Base-by-base conservation (phyloP, 2,888 invertebrate species). In the Nomada ruficornis region DNA sequence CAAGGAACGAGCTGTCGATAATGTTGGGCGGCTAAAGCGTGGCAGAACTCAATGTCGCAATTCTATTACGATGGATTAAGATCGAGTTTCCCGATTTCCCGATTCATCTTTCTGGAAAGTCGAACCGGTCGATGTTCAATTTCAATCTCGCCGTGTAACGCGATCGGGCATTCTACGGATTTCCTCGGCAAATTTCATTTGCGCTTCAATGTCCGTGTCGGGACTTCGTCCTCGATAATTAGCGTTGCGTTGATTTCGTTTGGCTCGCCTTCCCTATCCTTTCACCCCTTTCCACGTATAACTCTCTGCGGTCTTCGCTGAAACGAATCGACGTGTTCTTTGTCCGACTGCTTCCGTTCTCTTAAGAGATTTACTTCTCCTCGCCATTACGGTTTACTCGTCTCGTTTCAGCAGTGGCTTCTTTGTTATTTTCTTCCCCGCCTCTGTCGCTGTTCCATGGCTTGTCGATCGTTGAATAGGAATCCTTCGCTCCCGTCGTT, bases 401-500 rank as follows among this genome's bases (percentile, higher is more conserved):
- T 52, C 36, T 62, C 54, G 15, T 26, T 20, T 18, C n/a, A 26
- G 15, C 42, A 29, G 20, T 63, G 15, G 42, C n/a, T 26, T 20
- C 13, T 44, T 44, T 10, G 23, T 18, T 36, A 9, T 13, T 13
- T 9, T 23, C 42, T 26, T 7, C 47, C 52, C 36, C 20, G 20
- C 26, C 15, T 26, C 54, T 57, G 20, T 20, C 36, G 9, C 26
- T 18, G 2, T 23, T n/a, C 44, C 52, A 18, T 9, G 26, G 60
- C 44, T 44, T 26, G 52, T 55, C 74, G 71, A 71, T 67, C 76
- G 47, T 71, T 75, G n/a, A 68, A 47, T 18, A 47, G 60, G 55
- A 69, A 65, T 65, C 82, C 42, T 47, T 55, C 72, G 69, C 69
- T 55, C 23, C 63, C 54, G 68, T 81, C 82, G 72, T 65, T 82